These are phyloP conservation scores for Hylia prasina DNA, from an alignment of 2,113 vertebrate species.

Conservation along the genomic window DNA sequence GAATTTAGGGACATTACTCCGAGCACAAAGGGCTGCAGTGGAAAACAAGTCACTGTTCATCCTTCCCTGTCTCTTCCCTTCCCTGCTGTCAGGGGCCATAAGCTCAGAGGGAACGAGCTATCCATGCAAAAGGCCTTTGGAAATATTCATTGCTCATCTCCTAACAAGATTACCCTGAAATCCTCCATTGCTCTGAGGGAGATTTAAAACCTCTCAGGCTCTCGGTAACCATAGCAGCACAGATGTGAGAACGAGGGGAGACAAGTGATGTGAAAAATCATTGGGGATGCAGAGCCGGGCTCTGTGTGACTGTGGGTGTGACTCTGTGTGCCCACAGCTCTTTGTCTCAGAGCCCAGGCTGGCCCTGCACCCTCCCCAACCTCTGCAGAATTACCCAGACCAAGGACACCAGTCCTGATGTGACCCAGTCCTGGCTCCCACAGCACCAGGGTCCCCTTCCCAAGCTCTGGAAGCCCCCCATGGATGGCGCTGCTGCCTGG, in stretches of 20 bases:
- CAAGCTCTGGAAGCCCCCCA: too few species aligned
- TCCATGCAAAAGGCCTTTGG: slow-evolving; percentile 54
- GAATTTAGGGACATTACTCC: not conserved
- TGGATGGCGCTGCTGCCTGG: accelerated
- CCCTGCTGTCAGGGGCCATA: not conserved
- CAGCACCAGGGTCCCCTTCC: not conserved
- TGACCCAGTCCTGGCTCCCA: not conserved
- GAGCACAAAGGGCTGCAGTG: not conserved
- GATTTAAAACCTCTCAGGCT: slow-evolving; percentile 48
- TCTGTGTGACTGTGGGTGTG: not conserved
- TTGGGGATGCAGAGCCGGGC: not conserved
- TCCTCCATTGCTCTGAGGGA: slow-evolving; percentile 50
- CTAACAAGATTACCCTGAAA: slow-evolving; percentile 66
- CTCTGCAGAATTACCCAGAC: not conserved
- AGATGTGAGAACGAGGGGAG: slow-evolving; percentile 37
- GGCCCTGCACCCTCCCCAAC: not conserved
- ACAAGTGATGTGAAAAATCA: slow-evolving; percentile 46
- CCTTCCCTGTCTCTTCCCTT: not conserved
- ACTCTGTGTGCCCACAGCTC: not conserved
- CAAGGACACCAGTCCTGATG: accelerated
- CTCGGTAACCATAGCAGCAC: slow-evolving; percentile 59
- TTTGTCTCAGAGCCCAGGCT: not conserved
- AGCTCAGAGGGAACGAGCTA: not conserved
- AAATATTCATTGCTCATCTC: slow-evolving; percentile 68
- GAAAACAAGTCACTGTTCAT: not conserved